A percentile compares a stretch with the other conserved stretches of the same genome.
These are phyloP conservation scores for Grammomys surdaster DNA, from an alignment of 2,113 vertebrate species.

Conservation along the genomic window DNA sequence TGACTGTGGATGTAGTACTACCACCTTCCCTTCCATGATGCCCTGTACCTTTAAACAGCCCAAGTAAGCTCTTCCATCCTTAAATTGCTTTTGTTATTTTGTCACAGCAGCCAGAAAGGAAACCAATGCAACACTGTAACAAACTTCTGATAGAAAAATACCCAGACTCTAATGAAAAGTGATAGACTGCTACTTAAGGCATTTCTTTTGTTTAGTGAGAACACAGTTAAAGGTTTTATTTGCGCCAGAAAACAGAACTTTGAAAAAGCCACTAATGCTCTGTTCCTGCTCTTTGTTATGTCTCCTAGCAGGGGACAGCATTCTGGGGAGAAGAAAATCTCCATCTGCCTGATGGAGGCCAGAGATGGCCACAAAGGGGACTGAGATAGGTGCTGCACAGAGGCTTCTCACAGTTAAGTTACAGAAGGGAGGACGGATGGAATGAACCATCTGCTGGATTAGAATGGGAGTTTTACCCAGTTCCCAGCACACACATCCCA, in stretches of 20 bases:
- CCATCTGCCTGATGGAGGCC: not conserved
- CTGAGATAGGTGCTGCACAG: not conserved
- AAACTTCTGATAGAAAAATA: no score
- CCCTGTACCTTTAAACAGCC: not conserved
- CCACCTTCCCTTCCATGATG: not conserved
- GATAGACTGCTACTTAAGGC: not conserved
- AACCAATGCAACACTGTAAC: not conserved
- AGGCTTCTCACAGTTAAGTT: not conserved
- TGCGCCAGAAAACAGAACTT: not conserved
- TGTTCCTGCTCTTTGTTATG: not conserved
- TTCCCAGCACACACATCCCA: not conserved
- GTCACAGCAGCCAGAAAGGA: not conserved
- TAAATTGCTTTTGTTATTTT: not conserved
- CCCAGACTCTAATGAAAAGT: conserved; percentile 6
- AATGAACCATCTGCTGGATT: not conserved
- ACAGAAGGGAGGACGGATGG: no score
- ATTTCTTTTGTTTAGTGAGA: not conserved
- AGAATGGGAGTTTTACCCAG: not conserved
- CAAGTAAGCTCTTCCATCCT: not conserved
- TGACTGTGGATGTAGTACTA: not conserved
- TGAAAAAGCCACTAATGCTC: no score
- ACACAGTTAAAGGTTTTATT: not conserved
- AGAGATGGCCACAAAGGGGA: not conserved
- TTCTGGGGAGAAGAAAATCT: no score
- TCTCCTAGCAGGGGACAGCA: not conserved